Conservation (phyloP, 2,888 invertebrate genomes). For the Ormyrus labotus region DNA sequence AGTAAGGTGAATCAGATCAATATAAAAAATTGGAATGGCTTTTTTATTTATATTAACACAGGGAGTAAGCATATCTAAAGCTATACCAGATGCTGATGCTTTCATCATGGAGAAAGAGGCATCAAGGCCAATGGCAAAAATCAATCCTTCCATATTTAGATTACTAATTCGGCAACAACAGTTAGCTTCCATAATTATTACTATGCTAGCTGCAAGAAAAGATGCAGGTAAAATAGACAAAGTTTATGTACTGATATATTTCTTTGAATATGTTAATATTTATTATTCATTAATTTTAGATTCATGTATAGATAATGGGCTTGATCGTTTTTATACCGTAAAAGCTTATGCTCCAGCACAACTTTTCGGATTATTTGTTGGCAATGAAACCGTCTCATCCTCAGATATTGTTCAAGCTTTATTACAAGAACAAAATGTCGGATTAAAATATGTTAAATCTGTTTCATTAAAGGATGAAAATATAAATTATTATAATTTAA, state of each 20-base stretch:
- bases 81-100: slow-evolving; percentile 39
- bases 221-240: neutral
- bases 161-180: slow-evolving; percentile 32
- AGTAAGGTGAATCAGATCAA: slow-evolving; percentile 5
- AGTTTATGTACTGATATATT: neutral
- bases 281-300: slow-evolving; percentile 12
- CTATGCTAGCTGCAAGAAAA: neutral
- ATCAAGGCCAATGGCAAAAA: neutral
- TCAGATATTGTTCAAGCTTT: slow-evolving; percentile 16
- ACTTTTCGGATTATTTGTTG: slow-evolving; percentile 30
- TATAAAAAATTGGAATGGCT: neutral
- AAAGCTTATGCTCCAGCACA: slow-evolving; percentile 23
- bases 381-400: slow-evolving; percentile 39
- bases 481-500: neutral
- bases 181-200: slow-evolving; percentile 28
- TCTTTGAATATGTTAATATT: slow-evolving; percentile 2
- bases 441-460: slow-evolving; percentile 28
- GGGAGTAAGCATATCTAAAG: slow-evolving; percentile 25
- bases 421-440: slow-evolving; percentile 14
- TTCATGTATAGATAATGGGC: neutral
- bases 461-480: neutral
- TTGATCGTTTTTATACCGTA: slow-evolving; percentile 20
- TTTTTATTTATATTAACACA: slow-evolving; percentile 14
- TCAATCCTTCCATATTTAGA: neutral
- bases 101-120: slow-evolving; percentile 49